Conservation (phyloP, 1,140 invertebrate species). For the Rhagoletis zephyria region DNA sequence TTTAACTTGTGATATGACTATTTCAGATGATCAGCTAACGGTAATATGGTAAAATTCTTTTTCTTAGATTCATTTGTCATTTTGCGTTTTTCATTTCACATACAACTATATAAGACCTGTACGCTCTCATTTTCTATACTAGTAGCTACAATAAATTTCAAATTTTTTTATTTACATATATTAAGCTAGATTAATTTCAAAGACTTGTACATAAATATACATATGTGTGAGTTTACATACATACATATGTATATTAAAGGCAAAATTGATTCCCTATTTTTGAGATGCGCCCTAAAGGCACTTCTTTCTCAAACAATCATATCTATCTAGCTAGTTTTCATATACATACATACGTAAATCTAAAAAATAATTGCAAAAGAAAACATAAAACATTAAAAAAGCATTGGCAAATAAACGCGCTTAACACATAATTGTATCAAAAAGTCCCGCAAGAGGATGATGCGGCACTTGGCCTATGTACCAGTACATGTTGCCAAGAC, state of each 20-base stretch:
- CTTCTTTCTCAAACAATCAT: not conserved
- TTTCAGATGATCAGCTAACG: not conserved
- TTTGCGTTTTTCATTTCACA: not conserved
- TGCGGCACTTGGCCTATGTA: no score
- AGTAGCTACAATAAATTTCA: not conserved
- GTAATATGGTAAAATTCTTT: constrained; percentile 2
- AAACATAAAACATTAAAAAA: not conserved
- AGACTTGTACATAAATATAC: not conserved
- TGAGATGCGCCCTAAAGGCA: not conserved
- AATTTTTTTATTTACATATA: not conserved
- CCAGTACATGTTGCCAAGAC: no score
- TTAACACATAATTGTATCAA: not conserved
- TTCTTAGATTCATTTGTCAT: not conserved
- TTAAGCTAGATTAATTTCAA: not conserved
- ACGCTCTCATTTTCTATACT: not conserved
- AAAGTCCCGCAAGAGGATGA: not conserved
- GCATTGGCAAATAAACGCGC: not conserved
- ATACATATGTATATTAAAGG: not conserved
- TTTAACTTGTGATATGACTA: no score
- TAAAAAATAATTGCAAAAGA: not conserved
- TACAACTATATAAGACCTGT: not conserved
- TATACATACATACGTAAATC: not conserved
- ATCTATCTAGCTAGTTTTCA: not conserved
- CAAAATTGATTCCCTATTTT: constrained; percentile 45
- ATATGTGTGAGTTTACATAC: not conserved